A percentile compares a stretch with the other conserved stretches of the same genome.
These are phyloP conservation scores for Herpetotheres cachinnans DNA, from an alignment of 2,113 vertebrate genomes.

Conservation along the genomic window DNA sequence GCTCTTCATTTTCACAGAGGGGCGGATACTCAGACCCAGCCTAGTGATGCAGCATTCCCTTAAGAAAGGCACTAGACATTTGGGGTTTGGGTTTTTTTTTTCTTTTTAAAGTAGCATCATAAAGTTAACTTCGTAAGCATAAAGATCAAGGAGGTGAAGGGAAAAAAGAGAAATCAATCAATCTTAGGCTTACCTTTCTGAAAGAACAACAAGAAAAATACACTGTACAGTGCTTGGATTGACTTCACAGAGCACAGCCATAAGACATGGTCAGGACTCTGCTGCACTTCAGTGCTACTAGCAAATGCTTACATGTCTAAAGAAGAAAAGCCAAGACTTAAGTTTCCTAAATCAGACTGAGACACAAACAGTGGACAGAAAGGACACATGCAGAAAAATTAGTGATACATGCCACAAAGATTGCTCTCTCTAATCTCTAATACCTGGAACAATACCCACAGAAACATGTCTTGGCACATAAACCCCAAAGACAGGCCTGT, in stretches of 20 bases:
- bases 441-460: neutral
- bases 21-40: constrained; percentile 32
- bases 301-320: neutral
- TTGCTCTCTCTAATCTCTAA: neutral
- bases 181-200: neutral
- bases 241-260: neutral
- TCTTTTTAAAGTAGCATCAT: constrained; percentile 43
- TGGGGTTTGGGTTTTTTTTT: neutral
- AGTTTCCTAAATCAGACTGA: neutral
- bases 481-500: neutral
- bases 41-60: constrained; percentile 49
- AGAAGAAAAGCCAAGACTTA: constrained; percentile 30
- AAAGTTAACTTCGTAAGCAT: neutral
- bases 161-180: neutral
- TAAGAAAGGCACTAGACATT: constrained; percentile 72
- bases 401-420: constrained; percentile 7
- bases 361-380: constrained; percentile 26
- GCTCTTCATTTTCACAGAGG: constrained; percentile 22
- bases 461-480: neutral
- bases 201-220: neutral
- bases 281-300: neutral
- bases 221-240: neutral
- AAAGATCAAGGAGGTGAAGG: neutral
- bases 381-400: constrained; percentile 44
- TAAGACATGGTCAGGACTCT: neutral